Evolutionary conservation across 2,888 invertebrate genomes (phyloP).

Genomic region (Macrosoma leucophasiata): DNA sequence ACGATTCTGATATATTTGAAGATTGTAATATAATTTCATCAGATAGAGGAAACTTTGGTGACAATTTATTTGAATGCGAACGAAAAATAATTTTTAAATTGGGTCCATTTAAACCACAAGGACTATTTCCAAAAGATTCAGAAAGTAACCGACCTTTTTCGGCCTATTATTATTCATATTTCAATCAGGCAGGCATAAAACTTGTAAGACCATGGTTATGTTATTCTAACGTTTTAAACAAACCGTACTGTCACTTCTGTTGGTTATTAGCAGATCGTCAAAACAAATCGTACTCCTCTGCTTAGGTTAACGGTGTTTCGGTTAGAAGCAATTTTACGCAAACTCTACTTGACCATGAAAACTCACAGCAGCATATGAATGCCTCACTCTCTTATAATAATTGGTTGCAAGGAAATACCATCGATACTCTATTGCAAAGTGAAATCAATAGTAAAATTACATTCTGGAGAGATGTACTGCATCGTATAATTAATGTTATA

Average conservation of each 20-base stretch:
- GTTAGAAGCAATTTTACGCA: slow-evolving; percentile 27
- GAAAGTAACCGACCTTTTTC: no score
- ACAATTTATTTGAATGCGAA: no score
- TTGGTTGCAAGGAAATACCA: slow-evolving; percentile 19
- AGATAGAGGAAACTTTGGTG: no score
- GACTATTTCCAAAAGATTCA: slow-evolving; percentile 29
- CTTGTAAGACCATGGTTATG: slow-evolving; percentile 18
- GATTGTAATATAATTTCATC: no score
- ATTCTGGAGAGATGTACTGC: slow-evolving; percentile 1
- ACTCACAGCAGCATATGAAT: slow-evolving; percentile 25
- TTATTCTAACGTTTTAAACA: slow-evolving; percentile 19
- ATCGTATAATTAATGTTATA: slow-evolving; percentile 24
- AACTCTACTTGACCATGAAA: slow-evolving; percentile 25
- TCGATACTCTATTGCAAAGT: slow-evolving; percentile 20
- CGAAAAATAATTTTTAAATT: no score
- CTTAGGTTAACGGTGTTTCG: slow-evolving; percentile 26
- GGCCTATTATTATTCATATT: no score
- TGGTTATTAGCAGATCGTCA: slow-evolving; percentile 23
- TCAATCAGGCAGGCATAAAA: slow-evolving; percentile 14
- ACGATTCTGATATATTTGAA: no score
- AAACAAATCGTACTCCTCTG: slow-evolving; percentile 23
- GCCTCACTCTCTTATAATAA: slow-evolving; percentile 25
- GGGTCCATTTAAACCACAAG: no score
- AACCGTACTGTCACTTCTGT: slow-evolving; percentile 20
- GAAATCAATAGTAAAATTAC: slow-evolving; percentile 18